Base-by-base conservation (phyloP, 2,888 invertebrate species). In the Dicroscelio sp. region DNA sequence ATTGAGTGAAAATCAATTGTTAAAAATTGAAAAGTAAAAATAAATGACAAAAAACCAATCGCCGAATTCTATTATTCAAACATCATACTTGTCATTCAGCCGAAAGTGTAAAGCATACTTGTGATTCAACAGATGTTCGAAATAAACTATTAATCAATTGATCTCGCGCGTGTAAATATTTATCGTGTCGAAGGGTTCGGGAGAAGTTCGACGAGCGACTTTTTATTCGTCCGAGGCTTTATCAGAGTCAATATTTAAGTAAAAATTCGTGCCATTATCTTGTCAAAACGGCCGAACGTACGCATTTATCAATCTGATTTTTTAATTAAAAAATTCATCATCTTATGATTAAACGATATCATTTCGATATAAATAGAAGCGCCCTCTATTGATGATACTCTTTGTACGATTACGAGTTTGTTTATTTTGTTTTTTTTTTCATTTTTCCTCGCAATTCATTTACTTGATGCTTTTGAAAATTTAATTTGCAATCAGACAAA, bases 91-190 rank as follows among this genome's bases (percentile, higher is more conserved):
- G 60, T 25, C 8, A 27, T 23, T n/a, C 5, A 27, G 20, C 27
- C 10, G 25, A 10, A 52, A 52, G 52, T 52, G 52, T 65, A 52
- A 55, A 60, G 71, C 30, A 55, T 30, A 60, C 33, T 67, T 38
- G 27, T 38, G 38, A 85, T 67, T 85, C 55, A 85, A 85, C 67
- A 85, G 65, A 76, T 85, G 84, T 76, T 85, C 35, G 52, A 33
- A 86, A 86, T 79, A 71, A 86, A 79, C 33, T 86, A 79, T 71
- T 79, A 86, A 79, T 86, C 86, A 86, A 79, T 79, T 73, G 71
- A 73, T 86, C 63, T 73, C 63, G 20, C 38, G 14, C 55, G 48
- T 63, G 63, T n/a, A 79, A 86, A 79, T 79, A 79, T 86, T 86
- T 86, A 71, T 71, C 17, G 35, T 31, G n/a, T n/a, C 43, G 14